Percentiles rank a stretch among this genome's conserved stretches.
phyloP scores from a whole-genome alignment of 2,888 invertebrate species.

The Amphimallon solstitiale region DNA sequence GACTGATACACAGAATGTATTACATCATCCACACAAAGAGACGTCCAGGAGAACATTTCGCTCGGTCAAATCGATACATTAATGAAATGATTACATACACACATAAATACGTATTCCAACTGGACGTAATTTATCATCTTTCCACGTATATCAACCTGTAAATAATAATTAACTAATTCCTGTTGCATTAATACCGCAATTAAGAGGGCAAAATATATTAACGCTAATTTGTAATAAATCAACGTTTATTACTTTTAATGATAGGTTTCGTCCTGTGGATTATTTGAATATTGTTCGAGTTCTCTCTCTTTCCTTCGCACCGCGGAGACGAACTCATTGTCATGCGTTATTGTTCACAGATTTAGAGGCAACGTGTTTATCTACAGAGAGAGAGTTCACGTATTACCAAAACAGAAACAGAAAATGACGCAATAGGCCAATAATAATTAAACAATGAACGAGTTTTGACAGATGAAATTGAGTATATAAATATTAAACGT shows the following conservation, averaged over 20 bases:
- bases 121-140: constrained; percentile 23
- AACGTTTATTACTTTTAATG: constrained; percentile 32
- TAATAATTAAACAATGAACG: not conserved
- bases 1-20: too few relatives aligned
- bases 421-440: not conserved
- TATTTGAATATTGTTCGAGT: constrained; percentile 17
- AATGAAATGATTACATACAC: too few relatives aligned
- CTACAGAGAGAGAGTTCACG: not conserved
- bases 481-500: constrained; percentile 2
- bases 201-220: constrained; percentile 27
- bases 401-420: too few relatives aligned
- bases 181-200: constrained; percentile 30
- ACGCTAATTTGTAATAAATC: constrained; percentile 32
- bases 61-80: too few relatives aligned
- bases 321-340: not conserved
- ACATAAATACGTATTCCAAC: too few relatives aligned
- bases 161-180: constrained; percentile 28
- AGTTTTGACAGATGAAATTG: constrained; percentile 4
- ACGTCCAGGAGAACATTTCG: too few relatives aligned
- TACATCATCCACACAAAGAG: too few relatives aligned
- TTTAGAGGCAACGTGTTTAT: not conserved
- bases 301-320: not conserved
- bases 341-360: not conserved
- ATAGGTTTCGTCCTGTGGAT: constrained; percentile 13
- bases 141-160: constrained; percentile 8